Evolutionary conservation across 2,888 invertebrate genomes (phyloP), one percentile per base, ranked within the genome.

Genomic region (Lydus trimaculatus): DNA sequence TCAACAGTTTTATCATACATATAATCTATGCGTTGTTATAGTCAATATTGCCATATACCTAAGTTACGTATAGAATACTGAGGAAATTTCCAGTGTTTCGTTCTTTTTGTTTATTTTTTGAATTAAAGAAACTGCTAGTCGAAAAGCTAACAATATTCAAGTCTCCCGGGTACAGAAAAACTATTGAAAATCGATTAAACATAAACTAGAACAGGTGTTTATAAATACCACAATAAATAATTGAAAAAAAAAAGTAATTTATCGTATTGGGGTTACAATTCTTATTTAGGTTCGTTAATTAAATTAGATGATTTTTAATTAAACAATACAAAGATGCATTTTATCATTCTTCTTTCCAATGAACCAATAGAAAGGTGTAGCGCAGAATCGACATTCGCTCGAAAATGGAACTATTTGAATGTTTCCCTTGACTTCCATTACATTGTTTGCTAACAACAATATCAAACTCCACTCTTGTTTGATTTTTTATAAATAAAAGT

Each of bases 301-400:
- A 48, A 48, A 23, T 61, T 33, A 33, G 33, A 33, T 33, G 33
- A 33, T 33, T 33, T 33, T 33, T 33, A 1, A 36, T 6, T 15
- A 15, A 4, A 36, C 15, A 36, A 15, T 36, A 36, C 6, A 48
- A n/a, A 56, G 28, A 28, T 36, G 36, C 0, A n/a, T 56, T 56
- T 28, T 15, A 28, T 56, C 52, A n/a, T 20, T 23, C 6, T 25
- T 23, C 25, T 63, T 48, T 63, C 11, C 25, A 48, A 3, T 23
- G 5, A 33, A 33, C 33, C 11, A 33, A 36, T 4, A 43, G 61
- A 65, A 56, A 69, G 65, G 65, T 66, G 66, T 63, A 66, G 70
- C 70, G 70, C 70, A 70, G 70, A 70, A 70, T 66, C 70, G 64
- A 64, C 66, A 28, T 13, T 56, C 56, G 56, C 20, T 56, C 56